Evolutionary conservation across 2,113 vertebrate genomes (phyloP).

Genomic region (Crotophaga sulcirostris): DNA sequence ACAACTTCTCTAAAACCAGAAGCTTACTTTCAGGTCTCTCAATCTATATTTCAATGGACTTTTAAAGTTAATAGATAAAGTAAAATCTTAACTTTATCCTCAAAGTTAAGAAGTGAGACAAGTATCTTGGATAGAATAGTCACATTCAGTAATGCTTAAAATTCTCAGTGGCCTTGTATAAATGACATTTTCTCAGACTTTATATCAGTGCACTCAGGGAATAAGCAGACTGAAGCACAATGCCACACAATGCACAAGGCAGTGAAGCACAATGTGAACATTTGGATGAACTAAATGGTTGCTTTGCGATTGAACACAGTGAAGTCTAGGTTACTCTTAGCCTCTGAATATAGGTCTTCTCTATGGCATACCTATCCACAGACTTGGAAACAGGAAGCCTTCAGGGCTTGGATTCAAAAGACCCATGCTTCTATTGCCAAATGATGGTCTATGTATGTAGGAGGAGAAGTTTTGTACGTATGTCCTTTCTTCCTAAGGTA

Average conservation of each 20-base stretch:
- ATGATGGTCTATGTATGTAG: accelerated
- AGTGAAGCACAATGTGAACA: background rate
- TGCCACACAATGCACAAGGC: background rate
- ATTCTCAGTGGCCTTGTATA: background rate
- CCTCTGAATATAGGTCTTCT: background rate
- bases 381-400: background rate
- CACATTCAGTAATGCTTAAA: background rate
- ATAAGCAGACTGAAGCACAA: background rate
- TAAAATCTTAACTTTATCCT: background rate
- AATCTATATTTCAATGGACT: background rate
- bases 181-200: background rate
- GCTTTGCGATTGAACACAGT: background rate
- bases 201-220: background rate
- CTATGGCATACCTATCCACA: background rate
- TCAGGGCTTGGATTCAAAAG: background rate
- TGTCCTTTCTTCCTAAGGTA: background rate
- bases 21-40: background rate
- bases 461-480: background rate
- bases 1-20: background rate
- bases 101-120: background rate
- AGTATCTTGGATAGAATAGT: background rate
- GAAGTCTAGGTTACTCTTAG: background rate
- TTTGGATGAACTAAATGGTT: background rate
- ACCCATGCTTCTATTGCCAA: background rate
- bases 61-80: background rate